Base-by-base conservation (phyloP, 2,113 vertebrate species). In the Leiothrix lutea region DNA sequence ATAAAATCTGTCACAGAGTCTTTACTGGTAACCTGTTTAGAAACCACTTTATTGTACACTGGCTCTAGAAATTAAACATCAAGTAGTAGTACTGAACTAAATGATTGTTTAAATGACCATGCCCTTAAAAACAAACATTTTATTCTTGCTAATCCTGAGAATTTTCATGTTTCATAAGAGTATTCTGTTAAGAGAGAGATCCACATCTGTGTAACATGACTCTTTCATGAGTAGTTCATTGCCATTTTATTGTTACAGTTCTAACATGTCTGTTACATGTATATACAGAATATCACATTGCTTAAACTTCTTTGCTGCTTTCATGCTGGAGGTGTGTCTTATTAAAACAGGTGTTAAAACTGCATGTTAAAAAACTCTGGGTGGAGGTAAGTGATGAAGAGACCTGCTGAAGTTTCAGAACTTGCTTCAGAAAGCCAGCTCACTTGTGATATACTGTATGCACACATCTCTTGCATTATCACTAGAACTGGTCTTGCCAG, bases 281-380 rank as follows among this genome's bases (percentile, higher is more conserved):
- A 90, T 94, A 85, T 90, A 74, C 67, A 90, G 80, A 94, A 45
- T 97, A 96, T 90, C 78, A 97, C 78, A 57, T 48, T 93, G 70
- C 62, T 75, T 92, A 74, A 33, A 12, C 90, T 84, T 48, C 65
- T 85, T 83, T 94, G 71, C 92, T 67, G 86, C 36, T 95, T 93
- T 96, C 78, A 26, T 42, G 61, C 93, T 87, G 74, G 79, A 60
- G 64, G 50, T 75, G 23, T 45, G 77, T 94, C 65, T 82, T 82
- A 83, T 8, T 86, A 70, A 92, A 95, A 92, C 67, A 62, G 71
- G 51, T 67, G 13, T 95, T 91, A 90, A 88, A 86, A 66, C 67
- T 61, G 16, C 80, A 56, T 1, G 3, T 73, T 95, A 53, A 90
- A 94, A 95, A 91, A 80, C 44, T 95, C 72, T 82, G 60, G 66